Evolutionary conservation across 2,113 vertebrate genomes (phyloP).

Genomic region (Rallus limicola): DNA sequence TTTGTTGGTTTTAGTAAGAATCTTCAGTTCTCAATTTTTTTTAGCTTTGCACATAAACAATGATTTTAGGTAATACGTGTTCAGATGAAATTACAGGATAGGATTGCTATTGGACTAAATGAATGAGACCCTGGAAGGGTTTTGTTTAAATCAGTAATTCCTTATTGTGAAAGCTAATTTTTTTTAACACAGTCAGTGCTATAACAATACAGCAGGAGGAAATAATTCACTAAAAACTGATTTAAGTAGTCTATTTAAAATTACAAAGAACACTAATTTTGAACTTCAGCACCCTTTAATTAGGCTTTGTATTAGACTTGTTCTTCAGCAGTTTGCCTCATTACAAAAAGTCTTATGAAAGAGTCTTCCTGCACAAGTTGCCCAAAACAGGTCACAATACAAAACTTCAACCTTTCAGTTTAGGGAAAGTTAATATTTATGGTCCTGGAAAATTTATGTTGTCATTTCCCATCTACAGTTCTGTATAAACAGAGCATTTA

Average conservation of each 20-base stretch:
- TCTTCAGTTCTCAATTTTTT: background rate
- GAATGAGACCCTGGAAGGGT: background rate
- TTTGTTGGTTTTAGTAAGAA: background rate
- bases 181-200: background rate
- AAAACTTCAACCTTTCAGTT: constrained; percentile 39
- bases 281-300: constrained; percentile 10
- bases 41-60: background rate
- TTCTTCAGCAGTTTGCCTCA: background rate
- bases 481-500: constrained; percentile 47
- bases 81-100: background rate
- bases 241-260: background rate
- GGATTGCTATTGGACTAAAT: background rate
- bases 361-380: background rate
- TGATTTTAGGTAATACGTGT: background rate
- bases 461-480: constrained; percentile 53
- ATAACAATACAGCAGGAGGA: background rate
- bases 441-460: constrained; percentile 30
- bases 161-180: background rate
- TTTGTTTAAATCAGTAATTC: background rate
- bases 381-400: background rate
- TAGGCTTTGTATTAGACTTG: background rate
- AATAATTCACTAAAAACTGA: background rate
- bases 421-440: constrained; percentile 50
- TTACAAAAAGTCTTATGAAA: background rate
- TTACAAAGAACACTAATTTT: background rate